Conservation (phyloP, 2,113 vertebrate genomes). For the Spheniscus mendiculus region DNA sequence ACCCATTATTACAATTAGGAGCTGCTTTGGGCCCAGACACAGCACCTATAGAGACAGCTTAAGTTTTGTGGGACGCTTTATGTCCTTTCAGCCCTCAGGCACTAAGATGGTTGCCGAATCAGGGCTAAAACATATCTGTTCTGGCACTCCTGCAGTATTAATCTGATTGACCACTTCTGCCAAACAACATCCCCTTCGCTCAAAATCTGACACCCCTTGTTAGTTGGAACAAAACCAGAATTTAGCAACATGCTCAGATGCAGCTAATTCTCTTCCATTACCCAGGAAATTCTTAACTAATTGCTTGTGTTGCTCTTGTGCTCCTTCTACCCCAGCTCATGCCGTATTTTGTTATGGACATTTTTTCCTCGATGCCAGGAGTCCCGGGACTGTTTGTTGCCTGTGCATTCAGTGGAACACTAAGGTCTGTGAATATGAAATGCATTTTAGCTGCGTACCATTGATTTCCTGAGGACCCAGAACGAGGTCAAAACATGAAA, state of each 20-base stretch:
- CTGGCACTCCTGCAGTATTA: not conserved
- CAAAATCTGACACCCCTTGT: not conserved
- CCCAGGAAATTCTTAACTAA: not conserved
- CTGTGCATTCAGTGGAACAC: conserved; percentile 87
- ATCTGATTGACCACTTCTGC: not conserved
- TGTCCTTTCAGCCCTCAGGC: not conserved
- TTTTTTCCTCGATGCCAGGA: conserved; percentile 81
- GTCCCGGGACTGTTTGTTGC: conserved; percentile 87
- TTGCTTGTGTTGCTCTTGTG: not conserved
- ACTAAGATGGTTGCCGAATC: not conserved
- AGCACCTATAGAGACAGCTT: fast-evolving
- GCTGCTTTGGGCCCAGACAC: not conserved
- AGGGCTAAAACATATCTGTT: not conserved
- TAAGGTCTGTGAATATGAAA: conserved; percentile 77
- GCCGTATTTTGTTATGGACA: conserved; percentile 88
- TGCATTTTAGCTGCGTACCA: fast-evolving
- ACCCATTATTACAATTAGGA: not conserved
- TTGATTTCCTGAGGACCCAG: not conserved
- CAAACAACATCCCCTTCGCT: not conserved
- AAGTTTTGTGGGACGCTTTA: not conserved
- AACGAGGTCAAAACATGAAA: not conserved
- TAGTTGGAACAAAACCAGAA: not conserved
- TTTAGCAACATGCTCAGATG: not conserved
- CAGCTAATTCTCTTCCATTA: not conserved
- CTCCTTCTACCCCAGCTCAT: conserved; percentile 74